A percentile compares a stretch with the other conserved stretches of the same genome.
Conservation (phyloP, 2,797 vertebrate genomes). For the Danio jaintianensis region DNA sequence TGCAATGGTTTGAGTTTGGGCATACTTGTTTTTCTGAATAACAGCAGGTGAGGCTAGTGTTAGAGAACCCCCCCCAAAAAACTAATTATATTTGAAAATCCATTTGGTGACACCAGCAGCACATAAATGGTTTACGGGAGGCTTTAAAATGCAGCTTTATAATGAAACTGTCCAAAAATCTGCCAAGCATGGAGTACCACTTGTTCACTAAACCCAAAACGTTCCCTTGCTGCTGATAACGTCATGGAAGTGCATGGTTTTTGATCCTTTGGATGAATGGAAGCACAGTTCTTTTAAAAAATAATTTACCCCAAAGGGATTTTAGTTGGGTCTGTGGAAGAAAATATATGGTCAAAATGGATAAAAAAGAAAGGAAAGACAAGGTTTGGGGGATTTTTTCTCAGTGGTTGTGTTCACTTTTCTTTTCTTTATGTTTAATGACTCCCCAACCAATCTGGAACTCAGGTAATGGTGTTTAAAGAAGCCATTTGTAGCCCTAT, state of each 20-base stretch:
- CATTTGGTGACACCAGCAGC: background rate
- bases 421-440: background rate
- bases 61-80: slow-evolving; percentile 2
- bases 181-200: background rate
- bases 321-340: background rate
- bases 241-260: background rate
- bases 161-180: slow-evolving; percentile 12
- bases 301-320: background rate
- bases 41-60: background rate
- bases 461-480: background rate
- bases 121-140: background rate
- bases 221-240: background rate
- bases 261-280: background rate
- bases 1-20: background rate
- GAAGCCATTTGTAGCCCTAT: slow-evolving; percentile 3
- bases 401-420: background rate
- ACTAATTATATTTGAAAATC: background rate
- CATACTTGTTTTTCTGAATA: background rate
- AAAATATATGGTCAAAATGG: background rate
- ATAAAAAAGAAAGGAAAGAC: background rate
- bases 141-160: background rate
- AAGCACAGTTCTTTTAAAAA: slow-evolving; percentile 5
- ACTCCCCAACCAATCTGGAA: background rate
- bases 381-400: background rate
- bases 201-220: background rate